Evolutionary conservation across 2,797 vertebrate genomes (phyloP), one percentile per base, ranked within the genome.

Genomic region (Sebastes oblongus): DNA sequence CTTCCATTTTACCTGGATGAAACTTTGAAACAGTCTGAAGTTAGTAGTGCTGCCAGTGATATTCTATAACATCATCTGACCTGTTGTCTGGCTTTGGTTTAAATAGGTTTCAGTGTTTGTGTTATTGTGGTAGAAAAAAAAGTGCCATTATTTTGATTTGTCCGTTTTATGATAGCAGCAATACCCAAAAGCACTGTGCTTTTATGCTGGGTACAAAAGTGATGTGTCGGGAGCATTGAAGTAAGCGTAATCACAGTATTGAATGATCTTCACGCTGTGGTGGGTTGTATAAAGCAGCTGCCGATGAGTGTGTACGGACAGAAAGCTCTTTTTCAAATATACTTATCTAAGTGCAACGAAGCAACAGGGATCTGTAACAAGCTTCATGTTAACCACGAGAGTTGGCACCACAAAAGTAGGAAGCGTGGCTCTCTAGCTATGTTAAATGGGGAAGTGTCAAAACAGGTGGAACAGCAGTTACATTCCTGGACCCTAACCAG

Each of bases 11-110:
- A 29, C 72, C 29, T 75, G 20, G 60, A 69, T 78, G 50, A 46
- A 85, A 82, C 80, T 78, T 85, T 77, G 14, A 71, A 69, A 50
- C 30, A n/a, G 68, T 59, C 50, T 66, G 58, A 68, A 64, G 56
- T 66, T 29, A 13, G 22, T 22, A 2, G 66, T 42, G 71, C 75
- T 64, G 62, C 30, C 46, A 68, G 34, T 67, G 10, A 66, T 78
- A 30, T 71, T 54, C 10, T 7, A 64, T 29, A 64, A 62, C 18
- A 55, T 60, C 27, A 46, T 75, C 9, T 60, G 20, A 54, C 4
- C 29, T 8, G 1, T 56, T 9, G 1, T 4, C 66, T 56, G 8
- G 20, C 20, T 54, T 66, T 58, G 18, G 6, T 76, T 64, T 58
- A 10, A 66, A 66, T 50, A 69, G 24, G 39, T 71, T 68, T 79